phyloP scores from a whole-genome alignment of 2,113 vertebrate species.

The Esox niger region DNA sequence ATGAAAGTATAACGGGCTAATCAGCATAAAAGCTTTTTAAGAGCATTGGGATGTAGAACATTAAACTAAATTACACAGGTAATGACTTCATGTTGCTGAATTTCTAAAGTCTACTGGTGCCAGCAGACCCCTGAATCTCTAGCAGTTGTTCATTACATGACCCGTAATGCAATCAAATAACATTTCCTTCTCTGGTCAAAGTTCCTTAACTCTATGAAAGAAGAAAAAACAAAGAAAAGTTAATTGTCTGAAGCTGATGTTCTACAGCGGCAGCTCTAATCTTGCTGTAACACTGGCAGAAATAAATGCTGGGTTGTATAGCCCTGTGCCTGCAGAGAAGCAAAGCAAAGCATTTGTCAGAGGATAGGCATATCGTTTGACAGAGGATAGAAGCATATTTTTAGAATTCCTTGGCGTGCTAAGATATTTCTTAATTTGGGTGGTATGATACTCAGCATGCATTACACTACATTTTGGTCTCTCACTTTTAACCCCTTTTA shows the following conservation, averaged over 20 bases:
- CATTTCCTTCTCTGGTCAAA: conserved; percentile 23
- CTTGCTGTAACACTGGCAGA: conserved; percentile 71
- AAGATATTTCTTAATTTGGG: conserved; percentile 10
- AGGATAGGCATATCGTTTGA: conserved; percentile 18
- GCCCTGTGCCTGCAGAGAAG: conserved; percentile 69
- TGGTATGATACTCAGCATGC: neutral
- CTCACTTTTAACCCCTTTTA: neutral
- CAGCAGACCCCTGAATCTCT: conserved; percentile 20
- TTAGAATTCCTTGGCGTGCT: conserved; percentile 7
- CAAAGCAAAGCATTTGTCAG: conserved; percentile 69
- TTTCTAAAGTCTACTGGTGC: conserved; percentile 10
- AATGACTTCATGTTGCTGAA: conserved; percentile 28
- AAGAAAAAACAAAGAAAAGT: neutral
- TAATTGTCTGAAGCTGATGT: conserved; percentile 52
- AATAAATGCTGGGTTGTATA: conserved; percentile 76
- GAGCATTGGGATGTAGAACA: conserved; percentile 23
- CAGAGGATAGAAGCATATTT: conserved; percentile 45
- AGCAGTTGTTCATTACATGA: conserved; percentile 32
- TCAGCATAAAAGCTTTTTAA: conserved; percentile 10
- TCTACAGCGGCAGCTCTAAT: conserved; percentile 72
- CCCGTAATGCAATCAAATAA: conserved; percentile 34
- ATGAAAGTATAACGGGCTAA: neutral
- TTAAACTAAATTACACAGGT: conserved; percentile 34
- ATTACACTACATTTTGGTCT: neutral
- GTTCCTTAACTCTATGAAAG: conserved; percentile 24